A percentile compares a stretch with the other conserved stretches of the same genome.
These are phyloP conservation scores for Monodelphis domestica DNA, from an alignment of 2,797 vertebrate species.

Conservation along the genomic window DNA sequence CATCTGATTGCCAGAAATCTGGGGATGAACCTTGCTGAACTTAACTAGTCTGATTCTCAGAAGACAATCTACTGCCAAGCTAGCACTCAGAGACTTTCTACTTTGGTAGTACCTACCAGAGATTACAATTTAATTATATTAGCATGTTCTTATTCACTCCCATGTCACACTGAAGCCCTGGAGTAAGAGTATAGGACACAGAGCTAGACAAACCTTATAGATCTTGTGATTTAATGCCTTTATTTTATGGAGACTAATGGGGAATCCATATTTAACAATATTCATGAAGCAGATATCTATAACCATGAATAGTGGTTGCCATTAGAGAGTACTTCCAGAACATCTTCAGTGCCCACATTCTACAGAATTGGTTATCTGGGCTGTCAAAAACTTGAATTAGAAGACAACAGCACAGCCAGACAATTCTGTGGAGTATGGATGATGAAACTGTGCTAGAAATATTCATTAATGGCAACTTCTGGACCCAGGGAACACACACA, in stretches of 20 bases:
- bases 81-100: background rate
- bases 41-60: background rate
- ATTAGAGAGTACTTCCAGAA: background rate
- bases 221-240: background rate
- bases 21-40: background rate
- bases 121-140: background rate
- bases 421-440: background rate
- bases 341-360: background rate
- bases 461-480: background rate
- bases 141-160: background rate
- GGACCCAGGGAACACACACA: background rate
- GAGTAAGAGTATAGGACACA: background rate
- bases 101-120: background rate
- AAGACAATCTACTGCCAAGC: background rate
- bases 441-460: background rate
- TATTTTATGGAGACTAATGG: background rate
- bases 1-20: background rate
- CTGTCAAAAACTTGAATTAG: background rate
- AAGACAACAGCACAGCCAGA: background rate
- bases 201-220: background rate
- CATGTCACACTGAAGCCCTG: background rate
- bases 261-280: background rate
- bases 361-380: background rate
- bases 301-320: background rate
- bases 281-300: background rate